These are phyloP conservation scores for Euura saliciscinereae DNA, from an alignment of 1,140 invertebrate genomes.

Conservation along the genomic window DNA sequence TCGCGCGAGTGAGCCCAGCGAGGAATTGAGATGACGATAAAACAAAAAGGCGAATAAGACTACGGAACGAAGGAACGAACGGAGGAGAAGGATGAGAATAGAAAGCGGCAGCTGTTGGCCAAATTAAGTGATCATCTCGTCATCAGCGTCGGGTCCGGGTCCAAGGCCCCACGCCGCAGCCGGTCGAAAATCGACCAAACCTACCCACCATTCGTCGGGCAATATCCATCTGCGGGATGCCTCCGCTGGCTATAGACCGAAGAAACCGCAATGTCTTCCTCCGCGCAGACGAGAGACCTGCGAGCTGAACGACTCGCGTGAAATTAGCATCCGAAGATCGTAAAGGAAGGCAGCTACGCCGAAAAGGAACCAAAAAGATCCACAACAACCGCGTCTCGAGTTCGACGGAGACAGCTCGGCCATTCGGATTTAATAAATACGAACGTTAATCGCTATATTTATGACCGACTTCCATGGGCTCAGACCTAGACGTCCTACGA, in stretches of 20 bases:
- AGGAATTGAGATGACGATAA: neutral
- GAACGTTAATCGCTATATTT: constrained; percentile 7
- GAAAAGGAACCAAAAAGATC: neutral
- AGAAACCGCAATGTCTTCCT: neutral
- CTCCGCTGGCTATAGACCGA: neutral
- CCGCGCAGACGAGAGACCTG: neutral
- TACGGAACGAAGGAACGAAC: neutral
- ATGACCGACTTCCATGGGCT: neutral
- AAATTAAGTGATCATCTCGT: constrained; percentile 7
- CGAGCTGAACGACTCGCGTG: neutral
- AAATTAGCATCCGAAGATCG: constrained; percentile 7
- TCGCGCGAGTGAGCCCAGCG: neutral
- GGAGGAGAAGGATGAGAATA: neutral
- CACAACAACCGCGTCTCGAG: neutral
- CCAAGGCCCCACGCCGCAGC: constrained; percentile 3
- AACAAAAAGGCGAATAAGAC: neutral
- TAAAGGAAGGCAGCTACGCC: neutral
- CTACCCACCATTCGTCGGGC: too few relatives aligned
- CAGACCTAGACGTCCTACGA: neutral
- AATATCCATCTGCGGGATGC: too few relatives aligned
- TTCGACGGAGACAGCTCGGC: neutral
- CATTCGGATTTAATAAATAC: constrained; percentile 5
- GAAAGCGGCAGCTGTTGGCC: constrained; percentile 4
- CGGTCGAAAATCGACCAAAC: neutral
- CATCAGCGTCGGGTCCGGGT: neutral